Evolutionary conservation across 2,113 vertebrate genomes (phyloP).

Genomic region (Ceratotherium simum): DNA sequence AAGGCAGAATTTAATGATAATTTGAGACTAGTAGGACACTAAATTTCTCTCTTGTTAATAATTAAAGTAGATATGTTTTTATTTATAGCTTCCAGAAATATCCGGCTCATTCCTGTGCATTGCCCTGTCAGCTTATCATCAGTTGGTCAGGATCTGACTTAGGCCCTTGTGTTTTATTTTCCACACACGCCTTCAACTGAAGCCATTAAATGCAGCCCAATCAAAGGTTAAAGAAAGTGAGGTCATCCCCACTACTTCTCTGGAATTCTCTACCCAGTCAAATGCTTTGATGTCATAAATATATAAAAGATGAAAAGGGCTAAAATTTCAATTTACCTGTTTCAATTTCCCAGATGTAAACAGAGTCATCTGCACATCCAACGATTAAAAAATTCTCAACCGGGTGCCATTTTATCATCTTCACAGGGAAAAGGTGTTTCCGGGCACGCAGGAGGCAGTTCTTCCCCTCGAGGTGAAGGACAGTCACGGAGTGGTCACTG

Average conservation of each 20-base stretch:
- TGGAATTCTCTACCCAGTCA: neutral
- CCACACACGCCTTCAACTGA: neutral
- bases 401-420: constrained; percentile 85
- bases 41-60: constrained; percentile 75
- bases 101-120: constrained; percentile 50
- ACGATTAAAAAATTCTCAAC: constrained; percentile 88
- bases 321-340: constrained; percentile 83
- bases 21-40: constrained; percentile 68
- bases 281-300: neutral
- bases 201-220: neutral
- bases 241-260: neutral
- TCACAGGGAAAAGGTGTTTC: constrained; percentile 90
- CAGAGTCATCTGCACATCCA: constrained; percentile 88
- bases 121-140: constrained; percentile 72
- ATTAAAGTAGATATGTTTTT: constrained; percentile 76
- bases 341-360: constrained; percentile 91
- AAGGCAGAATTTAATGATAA: constrained; percentile 70
- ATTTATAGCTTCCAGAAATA: constrained; percentile 80
- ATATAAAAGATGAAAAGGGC: neutral
- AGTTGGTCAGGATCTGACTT: constrained; percentile 41
- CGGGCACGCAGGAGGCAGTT: constrained; percentile 86
- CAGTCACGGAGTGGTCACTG: constrained; percentile 86
- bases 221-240: neutral
- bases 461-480: constrained; percentile 87
- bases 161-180: constrained; percentile 28